Conservation (phyloP, 2,888 invertebrate species). For the Archips xylosteana region DNA sequence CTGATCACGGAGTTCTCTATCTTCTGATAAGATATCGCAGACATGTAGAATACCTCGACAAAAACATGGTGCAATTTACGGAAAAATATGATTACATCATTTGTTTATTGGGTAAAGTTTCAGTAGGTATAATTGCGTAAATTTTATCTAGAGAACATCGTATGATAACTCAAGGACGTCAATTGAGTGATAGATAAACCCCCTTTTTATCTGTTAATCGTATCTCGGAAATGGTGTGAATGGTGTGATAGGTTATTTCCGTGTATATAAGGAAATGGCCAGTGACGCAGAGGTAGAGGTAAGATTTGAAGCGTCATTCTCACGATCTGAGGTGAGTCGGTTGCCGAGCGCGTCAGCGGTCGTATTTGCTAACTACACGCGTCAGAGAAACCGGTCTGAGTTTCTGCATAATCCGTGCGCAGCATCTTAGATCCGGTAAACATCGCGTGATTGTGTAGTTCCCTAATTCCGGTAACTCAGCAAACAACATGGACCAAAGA, state of each 20-base stretch:
- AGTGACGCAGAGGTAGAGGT: conserved; percentile 22
- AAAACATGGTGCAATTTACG: conserved; percentile 33
- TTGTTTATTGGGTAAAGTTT: conserved; percentile 1
- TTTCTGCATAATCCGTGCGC: conserved; percentile 26
- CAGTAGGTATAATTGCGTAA: conserved; percentile 9
- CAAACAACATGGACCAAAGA: not conserved
- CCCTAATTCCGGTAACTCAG: conserved; percentile 31
- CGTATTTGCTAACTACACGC: conserved; percentile 29
- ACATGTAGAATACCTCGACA: conserved; percentile 12
- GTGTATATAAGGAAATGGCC: conserved; percentile 10
- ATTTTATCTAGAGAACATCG: conserved; percentile 14
- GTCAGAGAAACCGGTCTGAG: conserved; percentile 34
- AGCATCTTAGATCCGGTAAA: conserved; percentile 30
- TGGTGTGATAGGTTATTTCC: conserved; percentile 24
- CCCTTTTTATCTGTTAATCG: conserved; percentile 2
- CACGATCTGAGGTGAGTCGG: conserved; percentile 5
- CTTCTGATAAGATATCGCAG: conserved; percentile 32
- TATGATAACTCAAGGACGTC: conserved; percentile 7
- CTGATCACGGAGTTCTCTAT: conserved; percentile 24
- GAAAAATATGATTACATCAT: conserved; percentile 19
- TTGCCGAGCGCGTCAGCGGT: conserved; percentile 2
- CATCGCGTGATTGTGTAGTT: conserved; percentile 21
- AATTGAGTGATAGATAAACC: not conserved
- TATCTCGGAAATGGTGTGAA: conserved; percentile 32
- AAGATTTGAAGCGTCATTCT: conserved; percentile 28